A percentile compares a stretch with the other conserved stretches of the same genome.
phyloP scores from a whole-genome alignment of 2,888 invertebrate genomes.

The Oscheius sp. region DNA sequence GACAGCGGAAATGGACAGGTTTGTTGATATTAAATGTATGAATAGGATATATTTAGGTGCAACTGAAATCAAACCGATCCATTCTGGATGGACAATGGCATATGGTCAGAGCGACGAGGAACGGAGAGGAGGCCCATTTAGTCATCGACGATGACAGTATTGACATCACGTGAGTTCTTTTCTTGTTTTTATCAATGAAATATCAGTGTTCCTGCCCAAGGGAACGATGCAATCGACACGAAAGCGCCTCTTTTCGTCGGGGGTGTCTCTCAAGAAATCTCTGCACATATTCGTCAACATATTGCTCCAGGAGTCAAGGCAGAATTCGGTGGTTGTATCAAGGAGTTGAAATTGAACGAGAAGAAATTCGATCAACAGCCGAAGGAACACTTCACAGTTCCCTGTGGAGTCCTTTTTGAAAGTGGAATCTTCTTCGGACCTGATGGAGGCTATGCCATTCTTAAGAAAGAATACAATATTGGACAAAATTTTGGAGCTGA shows the following conservation, averaged over 20 bases:
- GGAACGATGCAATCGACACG: conserved; percentile 69
- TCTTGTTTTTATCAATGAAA: not conserved
- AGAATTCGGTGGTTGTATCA: conserved; percentile 72
- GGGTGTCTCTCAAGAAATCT: conserved; percentile 68
- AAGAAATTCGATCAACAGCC: conserved; percentile 53
- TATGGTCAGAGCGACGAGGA: conserved; percentile 60
- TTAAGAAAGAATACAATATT: conserved; percentile 54
- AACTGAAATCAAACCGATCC: conserved; percentile 42
- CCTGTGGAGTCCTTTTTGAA: conserved; percentile 71
- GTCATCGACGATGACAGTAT: conserved; percentile 70
- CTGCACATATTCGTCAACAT: conserved; percentile 40
- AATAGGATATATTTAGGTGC: conserved; percentile 34
- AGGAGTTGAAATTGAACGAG: conserved; percentile 70
- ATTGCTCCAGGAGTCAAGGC: conserved; percentile 45
- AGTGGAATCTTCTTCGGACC: conserved; percentile 72
- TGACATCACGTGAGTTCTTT: conserved; percentile 34
- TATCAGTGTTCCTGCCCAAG: conserved; percentile 26
- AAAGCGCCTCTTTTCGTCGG: conserved; percentile 71
- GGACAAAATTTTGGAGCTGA: conserved; percentile 62
- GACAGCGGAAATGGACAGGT: conserved; percentile 80
- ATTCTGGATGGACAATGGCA: conserved; percentile 69
- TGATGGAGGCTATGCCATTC: conserved; percentile 71
- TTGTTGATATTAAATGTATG: not conserved
- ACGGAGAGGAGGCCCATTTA: conserved; percentile 64
- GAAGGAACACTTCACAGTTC: conserved; percentile 53